Conservation (phyloP, 2,888 invertebrate species). For the Hoplodrina ambigua region DNA sequence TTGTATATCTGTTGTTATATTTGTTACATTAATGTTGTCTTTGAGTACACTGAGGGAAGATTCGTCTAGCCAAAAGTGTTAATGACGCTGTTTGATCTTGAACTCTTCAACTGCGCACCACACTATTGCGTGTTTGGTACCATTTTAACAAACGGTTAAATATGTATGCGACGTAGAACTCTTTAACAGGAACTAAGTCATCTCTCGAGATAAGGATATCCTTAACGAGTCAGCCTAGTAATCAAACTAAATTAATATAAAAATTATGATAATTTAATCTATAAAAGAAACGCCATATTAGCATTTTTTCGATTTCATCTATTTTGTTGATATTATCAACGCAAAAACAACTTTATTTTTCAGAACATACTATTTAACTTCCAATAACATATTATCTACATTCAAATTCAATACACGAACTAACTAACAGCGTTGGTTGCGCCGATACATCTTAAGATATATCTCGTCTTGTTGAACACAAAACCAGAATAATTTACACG, state of each 20-base stretch:
- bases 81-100: neutral
- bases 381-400: constrained; percentile 6
- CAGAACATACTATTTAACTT: neutral
- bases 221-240: constrained; percentile 24
- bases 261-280: neutral
- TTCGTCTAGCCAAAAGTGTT: too few relatives aligned
- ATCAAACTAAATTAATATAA: constrained; percentile 15
- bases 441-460: constrained; percentile 24
- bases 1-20: too few relatives aligned
- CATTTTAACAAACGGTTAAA: constrained; percentile 20
- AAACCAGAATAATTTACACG: constrained; percentile 66
- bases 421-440: constrained; percentile 8
- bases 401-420: constrained; percentile 12
- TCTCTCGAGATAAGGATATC: constrained; percentile 40
- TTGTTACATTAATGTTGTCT: too few relatives aligned
- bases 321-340: neutral
- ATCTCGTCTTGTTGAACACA: constrained; percentile 44
- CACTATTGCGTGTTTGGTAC: constrained; percentile 16
- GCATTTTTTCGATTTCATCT: constrained; percentile 8
- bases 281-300: constrained; percentile 4
- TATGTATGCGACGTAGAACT: constrained; percentile 3
- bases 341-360: neutral
- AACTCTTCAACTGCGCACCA: neutral
- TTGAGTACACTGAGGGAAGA: too few relatives aligned
- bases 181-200: constrained; percentile 37